Evolutionary conservation across 2,113 vertebrate genomes (phyloP), one percentile per base, ranked within the genome.

Genomic region (Mormoops blainvillei): DNA sequence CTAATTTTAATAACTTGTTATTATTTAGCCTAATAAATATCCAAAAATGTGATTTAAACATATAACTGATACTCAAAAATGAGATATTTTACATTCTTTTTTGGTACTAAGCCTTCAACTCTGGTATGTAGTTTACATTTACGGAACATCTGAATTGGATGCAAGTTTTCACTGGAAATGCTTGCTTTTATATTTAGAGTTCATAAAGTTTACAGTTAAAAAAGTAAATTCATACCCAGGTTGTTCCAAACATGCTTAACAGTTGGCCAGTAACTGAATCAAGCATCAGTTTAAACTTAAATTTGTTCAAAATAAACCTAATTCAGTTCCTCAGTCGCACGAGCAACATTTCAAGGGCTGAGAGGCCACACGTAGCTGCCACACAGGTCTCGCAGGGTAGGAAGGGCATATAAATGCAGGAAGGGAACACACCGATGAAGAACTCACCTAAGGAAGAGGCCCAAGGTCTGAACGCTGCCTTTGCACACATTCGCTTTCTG

Each of bases 131-230:
- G 43, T 43, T 95, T 78, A 18, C 1, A 11, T 80, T 41, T 83
- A 41, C 10, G 76, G 13, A n/a, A 16, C 41, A 70, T 65, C n/a
- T 87, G 43, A 86, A 11, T 41, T 48, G 11, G 6, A 73, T 63
- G 22, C 36, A 45, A 82, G 26, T 65, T 94, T 92, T 90, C 28
- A 14, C 24, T 77, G 74, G 31, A 56, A 56, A 84, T 81, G 33
- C 78, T 77, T 84, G 54, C 15, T 48, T 88, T 38, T 61, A 14
- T 36, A 70, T 76, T 96, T 94, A 50, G n/a, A 78, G 28, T 68
- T 89, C 20, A 58, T 7, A 24, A 81, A 31, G 28, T 84, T 84
- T 68, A 45, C 7, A 63, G 11, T 41, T 89, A 22, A 85, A 74
- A 94, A 87, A 43, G 20, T 28, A 61, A 15, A 43, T 48, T 95